Evolutionary conservation across 2,797 vertebrate genomes (phyloP).

Genomic region (Denticeps clupeoides): DNA sequence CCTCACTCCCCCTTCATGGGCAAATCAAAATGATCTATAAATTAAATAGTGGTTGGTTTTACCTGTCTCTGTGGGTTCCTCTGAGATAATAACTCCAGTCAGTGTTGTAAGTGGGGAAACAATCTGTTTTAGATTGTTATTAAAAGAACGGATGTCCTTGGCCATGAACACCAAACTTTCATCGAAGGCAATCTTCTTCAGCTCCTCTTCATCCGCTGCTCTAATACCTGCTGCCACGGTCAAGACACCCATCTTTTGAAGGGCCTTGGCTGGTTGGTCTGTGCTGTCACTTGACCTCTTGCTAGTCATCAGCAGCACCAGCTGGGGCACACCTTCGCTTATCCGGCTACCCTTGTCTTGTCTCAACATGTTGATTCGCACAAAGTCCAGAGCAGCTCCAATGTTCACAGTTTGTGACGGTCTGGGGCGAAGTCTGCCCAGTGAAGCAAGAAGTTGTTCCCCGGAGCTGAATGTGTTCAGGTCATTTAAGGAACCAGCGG

Average conservation of each 20-base stretch:
- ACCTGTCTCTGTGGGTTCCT: constrained; percentile 57
- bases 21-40: too few species aligned
- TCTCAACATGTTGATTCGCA: constrained; percentile 68
- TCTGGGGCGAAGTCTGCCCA: constrained; percentile 60
- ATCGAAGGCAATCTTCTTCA: constrained; percentile 68
- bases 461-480: constrained; percentile 61
- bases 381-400: constrained; percentile 74
- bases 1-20: too few species aligned
- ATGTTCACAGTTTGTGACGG: constrained; percentile 55
- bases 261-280: constrained; percentile 48
- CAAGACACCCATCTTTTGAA: constrained; percentile 65
- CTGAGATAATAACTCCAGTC: constrained; percentile 53
- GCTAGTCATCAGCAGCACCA: constrained; percentile 75
- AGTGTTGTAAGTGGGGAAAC: constrained; percentile 66
- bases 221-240: constrained; percentile 66
- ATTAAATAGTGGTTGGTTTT: too few species aligned
- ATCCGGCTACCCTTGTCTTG: constrained; percentile 66
- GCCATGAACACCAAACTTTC: constrained; percentile 50
- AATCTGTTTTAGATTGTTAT: constrained; percentile 40
- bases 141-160: constrained; percentile 47
- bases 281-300: constrained; percentile 76
- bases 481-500: constrained; percentile 67
- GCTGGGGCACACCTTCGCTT: constrained; percentile 62
- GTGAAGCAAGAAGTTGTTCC: constrained; percentile 42
- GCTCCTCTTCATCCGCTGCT: constrained; percentile 54